phyloP scores from a whole-genome alignment of 1,140 invertebrate genomes.

The Ptiloglossa arizonensis region DNA sequence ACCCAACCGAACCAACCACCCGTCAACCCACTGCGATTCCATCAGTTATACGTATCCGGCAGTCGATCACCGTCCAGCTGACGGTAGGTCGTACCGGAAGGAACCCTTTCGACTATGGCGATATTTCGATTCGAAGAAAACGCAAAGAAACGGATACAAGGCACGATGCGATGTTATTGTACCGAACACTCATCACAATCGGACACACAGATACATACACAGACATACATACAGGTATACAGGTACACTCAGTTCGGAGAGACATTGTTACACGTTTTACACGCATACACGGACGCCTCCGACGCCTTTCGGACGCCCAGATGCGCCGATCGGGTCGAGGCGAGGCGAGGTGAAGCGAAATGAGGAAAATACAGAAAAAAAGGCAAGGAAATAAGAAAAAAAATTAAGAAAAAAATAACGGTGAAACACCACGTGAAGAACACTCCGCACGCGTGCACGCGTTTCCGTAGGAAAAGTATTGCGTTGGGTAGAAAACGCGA shows the following conservation, averaged over 20 bases:
- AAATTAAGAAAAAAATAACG: constrained; percentile 24
- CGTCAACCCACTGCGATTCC: constrained; percentile 57
- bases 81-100: constrained; percentile 47
- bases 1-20: constrained; percentile 35
- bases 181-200: constrained; percentile 34
- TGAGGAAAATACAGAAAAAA: constrained; percentile 40
- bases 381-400: too few relatives aligned
- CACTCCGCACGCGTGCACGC: constrained; percentile 48
- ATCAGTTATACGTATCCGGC: constrained; percentile 52
- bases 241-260: neutral
- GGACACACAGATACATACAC: constrained; percentile 28
- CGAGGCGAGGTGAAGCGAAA: constrained; percentile 23
- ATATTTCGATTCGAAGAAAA: constrained; percentile 52
- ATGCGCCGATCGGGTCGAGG: neutral
- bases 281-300: neutral
- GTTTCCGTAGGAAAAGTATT: constrained; percentile 15
- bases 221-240: constrained; percentile 23
- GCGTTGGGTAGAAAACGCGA: constrained; percentile 33
- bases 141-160: constrained; percentile 52
- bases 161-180: constrained; percentile 49
- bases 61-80: constrained; percentile 52
- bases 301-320: neutral
- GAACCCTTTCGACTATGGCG: constrained; percentile 48
- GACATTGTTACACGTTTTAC: neutral
- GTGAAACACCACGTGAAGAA: constrained; percentile 42